Percentiles rank a stretch among this genome's conserved stretches.
phyloP scores from a whole-genome alignment of 2,113 vertebrate species.

The Pyrgilauda ruficollis region DNA sequence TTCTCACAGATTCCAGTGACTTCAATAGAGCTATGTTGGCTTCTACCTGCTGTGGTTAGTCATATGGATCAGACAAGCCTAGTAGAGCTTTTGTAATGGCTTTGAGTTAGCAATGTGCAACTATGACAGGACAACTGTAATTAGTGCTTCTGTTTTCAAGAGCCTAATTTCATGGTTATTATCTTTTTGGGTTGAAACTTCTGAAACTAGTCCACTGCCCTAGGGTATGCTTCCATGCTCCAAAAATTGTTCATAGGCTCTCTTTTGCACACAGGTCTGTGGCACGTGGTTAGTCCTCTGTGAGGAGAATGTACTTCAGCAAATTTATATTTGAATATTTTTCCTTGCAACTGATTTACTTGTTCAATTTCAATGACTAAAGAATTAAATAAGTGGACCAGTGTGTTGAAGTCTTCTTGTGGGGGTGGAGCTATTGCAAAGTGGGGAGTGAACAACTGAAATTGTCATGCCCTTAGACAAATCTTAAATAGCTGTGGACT shows the following conservation, averaged over 20 bases:
- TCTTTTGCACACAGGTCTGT: conserved; percentile 44
- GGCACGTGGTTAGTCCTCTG: conserved; percentile 44
- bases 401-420: background rate
- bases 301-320: conserved; percentile 63
- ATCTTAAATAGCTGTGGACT: background rate
- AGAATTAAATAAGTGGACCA: background rate
- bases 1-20: background rate
- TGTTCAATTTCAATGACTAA: conserved; percentile 36
- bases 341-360: conserved; percentile 7
- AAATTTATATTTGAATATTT: conserved; percentile 38
- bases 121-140: background rate
- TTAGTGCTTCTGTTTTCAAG: background rate
- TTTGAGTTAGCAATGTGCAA: background rate
- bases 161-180: background rate
- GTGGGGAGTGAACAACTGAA: background rate
- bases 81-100: background rate
- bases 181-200: conserved; percentile 22
- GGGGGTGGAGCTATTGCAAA: background rate
- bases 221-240: background rate
- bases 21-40: background rate
- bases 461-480: background rate
- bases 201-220: conserved; percentile 27
- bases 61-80: background rate
- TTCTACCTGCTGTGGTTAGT: background rate
- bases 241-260: background rate